A percentile compares a stretch with the other conserved stretches of the same genome.
Conservation (phyloP, 92 coral and sea anemone genomes). For the Porites evermanni region DNA sequence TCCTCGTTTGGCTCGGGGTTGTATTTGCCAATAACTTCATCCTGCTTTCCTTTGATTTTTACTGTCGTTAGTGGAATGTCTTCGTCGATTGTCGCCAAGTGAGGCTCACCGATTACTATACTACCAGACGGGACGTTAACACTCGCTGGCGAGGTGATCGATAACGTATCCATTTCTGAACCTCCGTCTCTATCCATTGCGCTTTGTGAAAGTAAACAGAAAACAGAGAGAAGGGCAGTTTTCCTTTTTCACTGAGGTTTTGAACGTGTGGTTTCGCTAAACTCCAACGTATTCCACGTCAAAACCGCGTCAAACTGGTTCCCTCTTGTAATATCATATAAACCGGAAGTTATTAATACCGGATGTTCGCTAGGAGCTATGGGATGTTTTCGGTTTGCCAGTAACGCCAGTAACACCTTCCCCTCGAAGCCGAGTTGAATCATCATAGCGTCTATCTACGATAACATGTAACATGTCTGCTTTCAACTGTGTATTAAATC, state of each 20-base stretch:
- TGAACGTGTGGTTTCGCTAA: background rate
- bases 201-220: no score
- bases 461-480: no score
- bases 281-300: conserved; percentile 6
- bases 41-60: conserved; percentile 74
- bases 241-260: background rate
- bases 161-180: conserved; percentile 2
- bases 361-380: no score
- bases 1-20: conserved; percentile 35
- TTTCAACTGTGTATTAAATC: no score
- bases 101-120: conserved; percentile 69
- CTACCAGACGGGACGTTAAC: background rate
- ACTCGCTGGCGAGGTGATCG: background rate
- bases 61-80: conserved; percentile 69
- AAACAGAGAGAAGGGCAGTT: no score
- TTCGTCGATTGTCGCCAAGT: conserved; percentile 75
- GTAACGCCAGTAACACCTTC: background rate
- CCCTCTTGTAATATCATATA: conserved; percentile 31
- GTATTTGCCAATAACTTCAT: conserved; percentile 48
- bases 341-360: no score
- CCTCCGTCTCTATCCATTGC: conserved; percentile 29
- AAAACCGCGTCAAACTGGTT: conserved; percentile 51
- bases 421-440: no score
- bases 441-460: no score
- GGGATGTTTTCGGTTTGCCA: background rate